These are phyloP conservation scores for Galeruca laticollis DNA, from an alignment of 2,888 invertebrate genomes.

Conservation along the genomic window DNA sequence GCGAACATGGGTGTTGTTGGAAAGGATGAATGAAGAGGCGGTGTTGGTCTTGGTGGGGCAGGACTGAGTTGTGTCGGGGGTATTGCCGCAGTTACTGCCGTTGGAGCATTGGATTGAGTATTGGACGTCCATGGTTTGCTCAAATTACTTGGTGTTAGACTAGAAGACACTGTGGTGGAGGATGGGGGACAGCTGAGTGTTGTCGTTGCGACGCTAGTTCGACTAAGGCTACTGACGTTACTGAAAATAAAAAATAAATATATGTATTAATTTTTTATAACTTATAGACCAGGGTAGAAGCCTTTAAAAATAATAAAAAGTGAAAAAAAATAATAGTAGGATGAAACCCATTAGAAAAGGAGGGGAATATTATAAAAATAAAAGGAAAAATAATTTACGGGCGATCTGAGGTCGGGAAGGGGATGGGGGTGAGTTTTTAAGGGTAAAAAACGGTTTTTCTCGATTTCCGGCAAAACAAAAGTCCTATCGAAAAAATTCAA, in stretches of 20 bases:
- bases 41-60: constrained; percentile 65
- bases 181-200: constrained; percentile 63
- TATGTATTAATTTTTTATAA: neutral
- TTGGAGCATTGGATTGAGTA: constrained; percentile 36
- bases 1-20: constrained; percentile 69
- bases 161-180: constrained; percentile 71
- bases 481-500: no score
- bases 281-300: no score
- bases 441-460: no score
- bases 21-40: constrained; percentile 55
- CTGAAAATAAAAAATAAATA: constrained; percentile 65
- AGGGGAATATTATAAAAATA: no score
- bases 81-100: constrained; percentile 29
- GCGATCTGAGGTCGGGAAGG: no score
- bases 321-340: no score
- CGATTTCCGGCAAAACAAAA: no score
- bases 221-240: constrained; percentile 86
- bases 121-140: constrained; percentile 51
- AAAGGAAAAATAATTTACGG: no score
- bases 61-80: constrained; percentile 67
- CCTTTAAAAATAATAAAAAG: no score
- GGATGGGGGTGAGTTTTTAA: no score
- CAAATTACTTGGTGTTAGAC: constrained; percentile 67
- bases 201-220: constrained; percentile 71
- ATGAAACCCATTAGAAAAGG: no score